These are phyloP conservation scores for Thera obeliscata DNA, from an alignment of 2,888 invertebrate genomes.

Conservation along the genomic window DNA sequence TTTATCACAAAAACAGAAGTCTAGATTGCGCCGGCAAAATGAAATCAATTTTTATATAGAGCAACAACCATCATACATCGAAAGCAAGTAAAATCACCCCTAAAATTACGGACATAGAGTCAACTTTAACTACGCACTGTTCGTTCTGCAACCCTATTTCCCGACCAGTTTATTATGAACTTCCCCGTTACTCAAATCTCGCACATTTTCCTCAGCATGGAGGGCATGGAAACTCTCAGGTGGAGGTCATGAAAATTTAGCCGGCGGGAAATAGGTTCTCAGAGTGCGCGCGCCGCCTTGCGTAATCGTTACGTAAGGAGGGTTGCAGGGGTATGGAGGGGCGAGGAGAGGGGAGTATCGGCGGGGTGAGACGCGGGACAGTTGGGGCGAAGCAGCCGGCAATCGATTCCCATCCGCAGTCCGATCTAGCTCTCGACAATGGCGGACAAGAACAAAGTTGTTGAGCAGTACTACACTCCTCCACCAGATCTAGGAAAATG, in stretches of 20 bases:
- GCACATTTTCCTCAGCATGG: background rate
- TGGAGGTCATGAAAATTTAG: constrained; percentile 49
- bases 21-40: constrained; percentile 48
- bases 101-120: constrained; percentile 28
- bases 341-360: constrained; percentile 48
- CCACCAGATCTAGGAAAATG: constrained; percentile 93
- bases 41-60: constrained; percentile 59
- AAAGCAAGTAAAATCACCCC: constrained; percentile 33
- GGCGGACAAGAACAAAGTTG: constrained; percentile 90
- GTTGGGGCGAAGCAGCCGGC: constrained; percentile 68
- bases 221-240: constrained; percentile 17
- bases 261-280: constrained; percentile 56
- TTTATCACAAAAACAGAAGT: constrained; percentile 30
- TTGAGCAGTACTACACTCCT: constrained; percentile 90
- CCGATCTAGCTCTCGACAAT: constrained; percentile 81
- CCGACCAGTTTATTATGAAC: constrained; percentile 49
- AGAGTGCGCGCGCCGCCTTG: constrained; percentile 76
- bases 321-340: constrained; percentile 63
- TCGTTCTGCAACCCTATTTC: constrained; percentile 48
- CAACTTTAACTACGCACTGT: constrained; percentile 20
- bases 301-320: constrained; percentile 80
- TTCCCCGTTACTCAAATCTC: constrained; percentile 36
- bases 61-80: constrained; percentile 46
- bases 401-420: constrained; percentile 80
- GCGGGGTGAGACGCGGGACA: constrained; percentile 42